Base-by-base conservation (phyloP, 2,113 vertebrate species). In the Rhinogobius similis region DNA sequence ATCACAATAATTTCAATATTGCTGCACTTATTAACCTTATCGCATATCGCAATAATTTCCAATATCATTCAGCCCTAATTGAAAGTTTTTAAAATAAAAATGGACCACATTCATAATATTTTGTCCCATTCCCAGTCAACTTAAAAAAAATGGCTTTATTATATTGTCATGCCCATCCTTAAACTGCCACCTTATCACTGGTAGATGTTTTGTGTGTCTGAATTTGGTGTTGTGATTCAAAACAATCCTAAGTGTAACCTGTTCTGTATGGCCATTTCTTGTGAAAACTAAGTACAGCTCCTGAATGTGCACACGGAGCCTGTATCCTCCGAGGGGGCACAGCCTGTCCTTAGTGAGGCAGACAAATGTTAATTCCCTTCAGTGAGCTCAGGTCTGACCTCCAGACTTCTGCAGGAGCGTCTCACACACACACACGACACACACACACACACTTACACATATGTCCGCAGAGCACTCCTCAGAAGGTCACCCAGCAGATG, bases 331-430 rank as follows among this genome's bases (percentile, higher is more conserved):
- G 73, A 71, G 76, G 86, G 84, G 88, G 85, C 55, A 90, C 88
- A 86, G 85, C 77, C 86, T 90, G 88, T 91, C 90, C 86, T 89
- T 90, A 91, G 87, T 62, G 21, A 86, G 86, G 88, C 87, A 89
- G 88, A 91, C 90, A 90, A 91, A 90, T 91, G 90, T 91, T 90
- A 91, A 91, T 91, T 91, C 88, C 90, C 90, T 83, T 82, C 88
- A 88, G 90, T 90, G 88, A 90, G 85, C 82, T 85, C 87, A 88
- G 85, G 88, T 90, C 88, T 91, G 90, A 90, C 90, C 90, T 91
- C 88, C 82, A 91, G 87, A 90, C 90, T 89, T 90, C 86, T 89
- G 82, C 78, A 85, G 80, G 76, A 86, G 82, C 52, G 82, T 65
- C 78, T 50, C 73, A 71, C 74, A 75, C 66, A 23, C 52, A 55